Conservation (phyloP, 2,888 invertebrate genomes). For the Hypselothyrea guttata region DNA sequence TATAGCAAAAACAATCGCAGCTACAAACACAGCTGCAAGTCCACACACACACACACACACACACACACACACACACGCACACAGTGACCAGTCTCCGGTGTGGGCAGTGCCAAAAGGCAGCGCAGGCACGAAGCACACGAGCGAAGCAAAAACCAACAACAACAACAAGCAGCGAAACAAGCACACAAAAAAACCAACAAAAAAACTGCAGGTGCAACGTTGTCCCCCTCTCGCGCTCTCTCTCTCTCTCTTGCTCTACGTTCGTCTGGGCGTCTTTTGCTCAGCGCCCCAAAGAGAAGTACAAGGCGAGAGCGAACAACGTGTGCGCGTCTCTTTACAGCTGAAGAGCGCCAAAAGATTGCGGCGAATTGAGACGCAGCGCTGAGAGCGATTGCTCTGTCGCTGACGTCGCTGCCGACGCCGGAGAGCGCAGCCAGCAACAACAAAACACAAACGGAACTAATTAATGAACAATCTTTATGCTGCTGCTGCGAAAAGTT, state of each 20-base stretch:
- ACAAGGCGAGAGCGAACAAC: constrained; percentile 41
- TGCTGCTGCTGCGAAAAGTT: constrained; percentile 34
- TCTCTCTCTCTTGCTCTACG: constrained; percentile 9
- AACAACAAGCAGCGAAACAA: constrained; percentile 15
- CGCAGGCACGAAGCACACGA: constrained; percentile 29
- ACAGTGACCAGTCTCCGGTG: constrained; percentile 59
- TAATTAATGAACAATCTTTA: constrained; percentile 75
- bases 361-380: constrained; percentile 54
- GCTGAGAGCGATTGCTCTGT: not conserved
- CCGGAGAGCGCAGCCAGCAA: constrained; percentile 14
- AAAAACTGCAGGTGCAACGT: constrained; percentile 68
- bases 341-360: constrained; percentile 58
- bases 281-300: constrained; percentile 30
- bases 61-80: constrained; percentile 10
- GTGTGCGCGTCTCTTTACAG: constrained; percentile 44
- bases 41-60: constrained; percentile 19
- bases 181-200: constrained; percentile 22
- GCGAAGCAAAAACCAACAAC: constrained; percentile 45
- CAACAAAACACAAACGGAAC: constrained; percentile 63
- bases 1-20: constrained; percentile 62
- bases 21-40: constrained; percentile 36
- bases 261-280: constrained; percentile 24
- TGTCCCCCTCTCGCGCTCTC: constrained; percentile 1
- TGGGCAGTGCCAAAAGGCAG: constrained; percentile 58
- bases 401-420: constrained; percentile 26